Evolutionary conservation across 2,888 invertebrate species (phyloP), one percentile per base, ranked within the genome.

Genomic region (Ariolimax columbianus): DNA sequence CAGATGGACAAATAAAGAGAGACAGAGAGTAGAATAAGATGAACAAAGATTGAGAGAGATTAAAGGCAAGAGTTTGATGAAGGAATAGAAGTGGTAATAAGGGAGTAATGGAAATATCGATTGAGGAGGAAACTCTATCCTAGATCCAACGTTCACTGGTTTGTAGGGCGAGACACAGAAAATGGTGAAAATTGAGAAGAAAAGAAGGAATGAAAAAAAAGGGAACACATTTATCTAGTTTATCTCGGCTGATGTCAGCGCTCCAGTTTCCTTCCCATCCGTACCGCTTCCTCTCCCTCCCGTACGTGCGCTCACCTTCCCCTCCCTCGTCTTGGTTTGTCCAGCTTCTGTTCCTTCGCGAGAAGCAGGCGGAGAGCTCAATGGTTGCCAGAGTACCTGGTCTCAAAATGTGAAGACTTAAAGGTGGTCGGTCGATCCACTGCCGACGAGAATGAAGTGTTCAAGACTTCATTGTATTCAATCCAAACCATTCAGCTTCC

Each of bases 191-290:
- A 73, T 63, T 72, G 59, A 19, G 23, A 38, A n/a, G 59, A 68
- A 40, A 30, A 72, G 51, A 4, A 30, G 30, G 33, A 72, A 33
- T 17, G n/a, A 38, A 17, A 72, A 36, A 55, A 30, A 33, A 26
- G 40, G 72, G 40, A 47, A 40, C 75, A 11, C 82, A 82, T 82
- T 73, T 82, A 73, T 63, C 73, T 82, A 55, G 70, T 70, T 81
- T 78, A 80, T 80, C 80, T 66, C 40, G 36, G 80, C 80, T 80
- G 80, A 80, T 80, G 80, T 80, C 80, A 80, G 30, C 68, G 68
- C 68, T 43, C 55, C 33, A 68, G 36, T 80, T 80, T n/a, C 47
- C 47, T 68, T 36, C 47, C 55, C 68, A 51, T 55, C 51, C 36
- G 75, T 51, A 51, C 30, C 43, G n/a, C 23, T 17, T 30, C 23